phyloP scores from a whole-genome alignment of 2,888 invertebrate genomes.

The Tiliacea citrago region DNA sequence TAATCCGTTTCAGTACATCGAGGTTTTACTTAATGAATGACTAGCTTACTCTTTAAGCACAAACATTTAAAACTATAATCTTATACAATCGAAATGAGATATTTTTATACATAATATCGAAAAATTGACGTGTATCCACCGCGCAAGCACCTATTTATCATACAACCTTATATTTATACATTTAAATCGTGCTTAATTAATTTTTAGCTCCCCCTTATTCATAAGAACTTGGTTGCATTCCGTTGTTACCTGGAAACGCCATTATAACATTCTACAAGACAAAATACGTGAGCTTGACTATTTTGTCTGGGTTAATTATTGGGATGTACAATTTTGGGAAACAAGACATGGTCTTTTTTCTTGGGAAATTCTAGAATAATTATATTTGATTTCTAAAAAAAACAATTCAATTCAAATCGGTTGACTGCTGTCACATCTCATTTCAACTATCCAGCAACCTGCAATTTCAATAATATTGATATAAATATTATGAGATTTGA shows the following conservation, averaged over 20 bases:
- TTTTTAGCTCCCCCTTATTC: conserved; percentile 59
- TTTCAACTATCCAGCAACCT: conserved; percentile 19
- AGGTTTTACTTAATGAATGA: conserved; percentile 82
- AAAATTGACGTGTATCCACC: conserved; percentile 88
- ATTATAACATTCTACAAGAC: neutral
- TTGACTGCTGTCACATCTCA: conserved; percentile 4
- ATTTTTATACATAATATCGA: conserved; percentile 78
- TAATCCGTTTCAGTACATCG: conserved; percentile 88
- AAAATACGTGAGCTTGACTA: neutral
- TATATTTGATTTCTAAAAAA: too few species aligned
- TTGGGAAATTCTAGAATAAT: neutral
- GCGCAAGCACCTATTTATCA: conserved; percentile 89
- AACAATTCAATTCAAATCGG: neutral
- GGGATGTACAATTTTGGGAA: neutral
- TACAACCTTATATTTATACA: conserved; percentile 86
- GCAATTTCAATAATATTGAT: conserved; percentile 31
- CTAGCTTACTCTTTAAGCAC: conserved; percentile 86
- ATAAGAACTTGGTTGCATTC: conserved; percentile 17
- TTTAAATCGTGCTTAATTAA: conserved; percentile 71
- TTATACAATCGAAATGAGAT: conserved; percentile 78
- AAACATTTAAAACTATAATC: conserved; percentile 78
- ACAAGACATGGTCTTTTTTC: neutral
- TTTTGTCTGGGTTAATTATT: neutral
- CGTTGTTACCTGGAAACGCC: neutral
- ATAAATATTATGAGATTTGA: conserved; percentile 6